Conservation (phyloP, 2,113 vertebrate species). For the Erythrolamprus reginae region DNA sequence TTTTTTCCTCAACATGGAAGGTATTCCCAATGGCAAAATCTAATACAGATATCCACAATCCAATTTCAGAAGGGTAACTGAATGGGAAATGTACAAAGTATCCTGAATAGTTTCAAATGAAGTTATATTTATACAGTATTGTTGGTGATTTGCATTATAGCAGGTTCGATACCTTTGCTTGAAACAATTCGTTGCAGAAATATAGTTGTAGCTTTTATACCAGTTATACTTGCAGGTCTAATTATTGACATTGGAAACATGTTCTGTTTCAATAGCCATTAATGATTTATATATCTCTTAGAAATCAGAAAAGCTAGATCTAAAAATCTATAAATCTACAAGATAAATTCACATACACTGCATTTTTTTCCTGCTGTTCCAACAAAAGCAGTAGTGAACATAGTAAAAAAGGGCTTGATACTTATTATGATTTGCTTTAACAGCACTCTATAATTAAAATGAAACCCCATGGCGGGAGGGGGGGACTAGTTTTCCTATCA, state of each 20-base stretch:
- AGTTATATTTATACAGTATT: neutral
- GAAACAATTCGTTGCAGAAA: neutral
- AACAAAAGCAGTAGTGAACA: neutral
- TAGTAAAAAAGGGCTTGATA: neutral
- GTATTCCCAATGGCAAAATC: neutral
- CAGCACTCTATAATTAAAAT: neutral
- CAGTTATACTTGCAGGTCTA: neutral
- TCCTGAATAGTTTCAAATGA: neutral
- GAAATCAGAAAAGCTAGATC: too few species aligned
- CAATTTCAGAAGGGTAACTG: neutral
- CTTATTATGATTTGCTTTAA: neutral
- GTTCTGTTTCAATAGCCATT: neutral
- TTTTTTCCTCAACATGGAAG: neutral
- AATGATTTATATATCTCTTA: too few species aligned
- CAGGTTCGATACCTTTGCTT: neutral
- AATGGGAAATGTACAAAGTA: neutral
- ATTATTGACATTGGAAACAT: neutral
- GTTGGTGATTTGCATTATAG: neutral
- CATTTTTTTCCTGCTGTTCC: neutral
- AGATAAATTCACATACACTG: too few species aligned
- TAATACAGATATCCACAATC: neutral
- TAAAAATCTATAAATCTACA: too few species aligned
- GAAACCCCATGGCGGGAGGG: neutral
- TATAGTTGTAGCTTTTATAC: neutral
- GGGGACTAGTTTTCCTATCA: neutral